Base-by-base conservation (phyloP, 2,888 invertebrate genomes). In the Reticulitermes lucifugus region DNA sequence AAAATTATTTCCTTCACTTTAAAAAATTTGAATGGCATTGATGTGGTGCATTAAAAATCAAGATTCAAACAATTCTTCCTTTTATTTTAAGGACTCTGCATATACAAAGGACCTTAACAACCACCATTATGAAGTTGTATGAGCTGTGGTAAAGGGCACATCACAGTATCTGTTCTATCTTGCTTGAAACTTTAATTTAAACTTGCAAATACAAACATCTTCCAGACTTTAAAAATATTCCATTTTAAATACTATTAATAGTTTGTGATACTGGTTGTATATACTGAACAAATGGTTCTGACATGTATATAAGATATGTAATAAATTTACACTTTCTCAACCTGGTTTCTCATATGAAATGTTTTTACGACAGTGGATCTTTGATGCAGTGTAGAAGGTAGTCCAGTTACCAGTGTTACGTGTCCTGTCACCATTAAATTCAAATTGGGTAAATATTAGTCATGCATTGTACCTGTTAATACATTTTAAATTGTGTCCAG, bases 381-480 rank as follows among this genome's bases (percentile, higher is more conserved):
- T 41, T 41, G 41, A 22, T 29, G 73, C 41, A 73, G 29, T 21
- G 41, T 41, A 73, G 14, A 73, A n/a, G 60, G 25, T 65, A 65
- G 65, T 73, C 21, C 73, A 73, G 73, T 73, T 73, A 73, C 73
- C 73, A 73, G 73, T 73, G 73, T 12, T 41, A 14, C 22, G 7
- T 55, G 55, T 55, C 12, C 5, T 55, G 55, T 55, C 55, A 55
- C 55, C 55, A 55, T 65, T 7, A 65, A 65, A 65, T 65, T 65
- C 7, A 25, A 25, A 41, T 21, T 12, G 6, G 41, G 41, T 73
- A 21, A 21, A 73, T 80, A 80, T 80, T 80, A 80, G 80, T 80
- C 80, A 80, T 80, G 18, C 60, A 29, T 80, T 80, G 80, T 80
- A 80, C 80, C 80, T 80, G 80, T 80, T 80, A 60, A 80, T 60